Conservation (phyloP, 2,888 invertebrate genomes). For the Conus canariensis region DNA sequence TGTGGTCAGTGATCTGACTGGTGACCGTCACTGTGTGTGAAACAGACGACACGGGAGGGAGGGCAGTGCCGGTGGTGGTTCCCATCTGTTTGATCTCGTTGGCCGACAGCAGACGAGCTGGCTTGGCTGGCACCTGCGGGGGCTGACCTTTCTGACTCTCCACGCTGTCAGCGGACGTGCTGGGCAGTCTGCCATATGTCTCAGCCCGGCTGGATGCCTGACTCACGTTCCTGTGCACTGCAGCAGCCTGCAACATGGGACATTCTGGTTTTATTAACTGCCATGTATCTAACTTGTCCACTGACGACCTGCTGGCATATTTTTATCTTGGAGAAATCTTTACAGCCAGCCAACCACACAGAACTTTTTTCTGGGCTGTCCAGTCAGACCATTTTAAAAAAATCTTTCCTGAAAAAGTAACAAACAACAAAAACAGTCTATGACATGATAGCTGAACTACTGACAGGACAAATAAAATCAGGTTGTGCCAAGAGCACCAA, state of each 20-base stretch:
- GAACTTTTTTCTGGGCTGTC: too few species aligned
- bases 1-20: constrained; percentile 21
- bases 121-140: constrained; percentile 27
- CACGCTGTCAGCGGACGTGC: neutral
- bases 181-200: neutral
- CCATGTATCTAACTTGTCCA: too few species aligned
- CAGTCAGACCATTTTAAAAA: too few species aligned
- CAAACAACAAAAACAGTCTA: too few species aligned
- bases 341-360: too few species aligned
- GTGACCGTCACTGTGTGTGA: constrained; percentile 33
- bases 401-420: too few species aligned
- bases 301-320: too few species aligned
- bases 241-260: neutral
- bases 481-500: too few species aligned
- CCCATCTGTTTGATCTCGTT: constrained; percentile 28
- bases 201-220: neutral
- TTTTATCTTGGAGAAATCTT: too few species aligned
- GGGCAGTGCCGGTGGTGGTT: neutral
- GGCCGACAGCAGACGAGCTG: constrained; percentile 25
- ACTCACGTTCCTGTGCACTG: too few species aligned
- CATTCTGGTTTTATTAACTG: neutral
- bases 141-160: neutral
- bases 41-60: neutral
- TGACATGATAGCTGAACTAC: too few species aligned
- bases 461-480: too few species aligned